phyloP scores from a whole-genome alignment of 2,797 vertebrate genomes.

The Coregonus suidteri region DNA sequence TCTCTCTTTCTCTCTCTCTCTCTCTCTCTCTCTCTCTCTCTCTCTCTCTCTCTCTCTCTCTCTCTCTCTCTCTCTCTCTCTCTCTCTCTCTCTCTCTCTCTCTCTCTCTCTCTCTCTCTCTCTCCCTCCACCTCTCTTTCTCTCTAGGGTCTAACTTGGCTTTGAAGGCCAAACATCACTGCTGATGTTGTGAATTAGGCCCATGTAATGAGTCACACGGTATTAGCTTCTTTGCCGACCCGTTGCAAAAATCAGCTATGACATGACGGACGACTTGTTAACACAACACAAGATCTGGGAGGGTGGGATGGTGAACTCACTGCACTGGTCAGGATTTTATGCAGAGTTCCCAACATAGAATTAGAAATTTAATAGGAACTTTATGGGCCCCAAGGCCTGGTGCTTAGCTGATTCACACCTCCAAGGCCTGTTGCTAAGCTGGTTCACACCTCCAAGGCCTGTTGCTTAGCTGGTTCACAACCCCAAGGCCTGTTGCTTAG shows the following conservation, averaged over 20 bases:
- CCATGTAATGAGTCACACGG: constrained; percentile 21
- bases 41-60: neutral
- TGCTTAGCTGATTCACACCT: no score
- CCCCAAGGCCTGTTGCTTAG: no score
- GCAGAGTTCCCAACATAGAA: neutral
- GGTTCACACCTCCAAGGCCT: no score
- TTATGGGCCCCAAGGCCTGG: no score
- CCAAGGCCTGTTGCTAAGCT: no score
- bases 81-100: neutral
- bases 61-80: neutral
- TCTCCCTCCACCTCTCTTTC: neutral
- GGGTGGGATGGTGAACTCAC: constrained; percentile 2
- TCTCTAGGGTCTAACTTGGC: neutral
- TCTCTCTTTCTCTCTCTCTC: neutral
- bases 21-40: neutral
- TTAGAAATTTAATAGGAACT: no score
- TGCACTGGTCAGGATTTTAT: constrained; percentile 5
- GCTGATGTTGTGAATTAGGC: constrained; percentile 11
- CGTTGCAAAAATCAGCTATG: neutral
- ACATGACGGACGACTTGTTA: constrained; percentile 11
- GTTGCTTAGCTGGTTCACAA: no score
- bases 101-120: neutral
- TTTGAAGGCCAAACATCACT: constrained; percentile 25
- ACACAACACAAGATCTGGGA: constrained; percentile 1
- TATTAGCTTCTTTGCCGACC: neutral